phyloP scores from a whole-genome alignment of 2,888 invertebrate genomes.

The Erebia palarica region DNA sequence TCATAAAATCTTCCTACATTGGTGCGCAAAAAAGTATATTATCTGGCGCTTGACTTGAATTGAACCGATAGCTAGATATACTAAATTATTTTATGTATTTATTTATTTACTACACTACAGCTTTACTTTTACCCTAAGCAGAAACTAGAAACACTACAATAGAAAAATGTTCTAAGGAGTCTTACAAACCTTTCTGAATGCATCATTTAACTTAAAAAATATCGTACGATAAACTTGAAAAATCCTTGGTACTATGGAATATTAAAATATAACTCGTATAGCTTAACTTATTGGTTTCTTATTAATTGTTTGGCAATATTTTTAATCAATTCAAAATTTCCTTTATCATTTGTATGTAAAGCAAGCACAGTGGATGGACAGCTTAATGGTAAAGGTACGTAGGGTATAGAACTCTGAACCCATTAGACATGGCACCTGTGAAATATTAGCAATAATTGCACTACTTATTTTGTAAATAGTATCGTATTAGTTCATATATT shows the following conservation, averaged over 20 bases:
- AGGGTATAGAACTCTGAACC: not conserved
- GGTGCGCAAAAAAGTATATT: no score
- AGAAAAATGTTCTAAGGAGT: no score
- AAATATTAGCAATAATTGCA: conserved; percentile 5
- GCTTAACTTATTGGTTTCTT: not conserved
- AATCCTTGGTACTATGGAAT: not conserved
- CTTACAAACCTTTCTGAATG: no score
- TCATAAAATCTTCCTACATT: no score
- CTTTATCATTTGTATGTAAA: conserved; percentile 47
- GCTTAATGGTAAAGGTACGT: conserved; percentile 72
- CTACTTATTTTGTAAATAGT: not conserved
- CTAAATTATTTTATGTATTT: no score
- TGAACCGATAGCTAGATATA: no score
- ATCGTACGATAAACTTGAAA: not conserved
- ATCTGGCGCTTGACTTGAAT: no score
- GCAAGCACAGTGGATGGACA: conserved; percentile 79
- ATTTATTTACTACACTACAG: no score
- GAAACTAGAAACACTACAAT: no score
- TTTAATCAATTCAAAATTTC: conserved; percentile 9
- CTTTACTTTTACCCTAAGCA: no score
- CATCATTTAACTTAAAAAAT: no score
- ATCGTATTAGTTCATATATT: not conserved
- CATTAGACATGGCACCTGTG: conserved; percentile 24
- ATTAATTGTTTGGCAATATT: conserved; percentile 3
- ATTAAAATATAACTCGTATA: no score